These are phyloP conservation scores for Epinotia nisella DNA, from an alignment of 2,888 invertebrate species.

Conservation along the genomic window DNA sequence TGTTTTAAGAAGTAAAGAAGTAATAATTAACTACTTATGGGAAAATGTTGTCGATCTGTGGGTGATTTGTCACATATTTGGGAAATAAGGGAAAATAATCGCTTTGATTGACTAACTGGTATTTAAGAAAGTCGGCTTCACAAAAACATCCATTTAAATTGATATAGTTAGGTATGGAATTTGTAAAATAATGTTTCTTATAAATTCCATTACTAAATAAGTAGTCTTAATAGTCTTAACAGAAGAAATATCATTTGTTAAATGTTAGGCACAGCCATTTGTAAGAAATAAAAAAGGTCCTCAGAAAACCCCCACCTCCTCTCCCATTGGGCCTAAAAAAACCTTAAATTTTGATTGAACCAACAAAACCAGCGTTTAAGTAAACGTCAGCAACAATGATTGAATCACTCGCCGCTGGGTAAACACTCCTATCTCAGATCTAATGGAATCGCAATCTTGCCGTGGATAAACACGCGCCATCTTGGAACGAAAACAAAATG, in stretches of 20 bases:
- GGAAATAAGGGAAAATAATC: no score
- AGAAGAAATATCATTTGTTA: no score
- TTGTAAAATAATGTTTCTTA: not conserved
- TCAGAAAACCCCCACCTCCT: not conserved
- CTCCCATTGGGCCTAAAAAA: constrained; percentile 9
- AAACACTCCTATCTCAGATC: constrained; percentile 39
- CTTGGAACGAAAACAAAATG: constrained; percentile 36
- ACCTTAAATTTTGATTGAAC: constrained; percentile 43
- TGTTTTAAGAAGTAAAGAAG: constrained; percentile 1
- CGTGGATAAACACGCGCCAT: constrained; percentile 34
- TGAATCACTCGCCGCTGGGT: constrained; percentile 37
- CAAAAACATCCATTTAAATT: no score
- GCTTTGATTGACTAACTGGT: no score
- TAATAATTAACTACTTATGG: not conserved
- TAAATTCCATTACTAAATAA: no score
- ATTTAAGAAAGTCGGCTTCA: not conserved
- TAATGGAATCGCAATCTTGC: constrained; percentile 38
- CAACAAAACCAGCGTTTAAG: constrained; percentile 43
- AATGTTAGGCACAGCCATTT: no score
- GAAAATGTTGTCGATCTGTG: constrained; percentile 5
- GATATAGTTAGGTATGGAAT: no score
- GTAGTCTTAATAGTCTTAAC: no score
- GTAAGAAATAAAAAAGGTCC: no score
- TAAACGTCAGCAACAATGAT: constrained; percentile 41
- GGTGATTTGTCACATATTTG: no score